phyloP scores from a whole-genome alignment of 2,113 vertebrate species.

The Tympanuchus pallidicinctus region DNA sequence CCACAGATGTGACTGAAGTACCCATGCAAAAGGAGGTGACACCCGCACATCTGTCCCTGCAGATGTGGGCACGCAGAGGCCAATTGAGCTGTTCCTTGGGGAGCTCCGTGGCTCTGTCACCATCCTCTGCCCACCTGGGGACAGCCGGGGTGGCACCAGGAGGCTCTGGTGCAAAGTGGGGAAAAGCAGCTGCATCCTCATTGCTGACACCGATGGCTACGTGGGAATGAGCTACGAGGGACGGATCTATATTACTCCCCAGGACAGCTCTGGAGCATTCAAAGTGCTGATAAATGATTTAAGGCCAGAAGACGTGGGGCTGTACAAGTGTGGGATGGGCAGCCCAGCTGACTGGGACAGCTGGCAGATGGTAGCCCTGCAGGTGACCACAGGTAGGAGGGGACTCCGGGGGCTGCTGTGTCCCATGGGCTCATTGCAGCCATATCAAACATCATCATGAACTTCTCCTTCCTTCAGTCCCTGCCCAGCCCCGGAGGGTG shows the following conservation, averaged over 20 bases:
- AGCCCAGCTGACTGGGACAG: fast-evolving
- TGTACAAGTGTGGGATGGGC: slow-evolving; percentile 49
- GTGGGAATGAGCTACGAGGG: neutral
- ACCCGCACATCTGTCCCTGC: neutral
- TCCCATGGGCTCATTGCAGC: fast-evolving
- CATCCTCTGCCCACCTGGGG: slow-evolving; percentile 23
- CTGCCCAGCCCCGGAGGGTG: neutral
- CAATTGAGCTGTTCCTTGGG: neutral
- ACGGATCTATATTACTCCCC: neutral
- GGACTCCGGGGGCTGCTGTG: neutral
- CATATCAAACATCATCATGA: neutral
- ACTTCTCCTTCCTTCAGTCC: neutral
- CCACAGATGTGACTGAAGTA: neutral
- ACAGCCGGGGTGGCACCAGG: fast-evolving
- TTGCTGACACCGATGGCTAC: neutral
- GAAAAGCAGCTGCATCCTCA: neutral
- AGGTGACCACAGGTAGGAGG: slow-evolving; percentile 40
- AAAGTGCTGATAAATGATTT: slow-evolving; percentile 53
- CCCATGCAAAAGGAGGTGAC: neutral
- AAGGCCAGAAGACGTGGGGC: slow-evolving; percentile 22
- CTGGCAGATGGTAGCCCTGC: neutral
- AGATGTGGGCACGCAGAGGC: fast-evolving
- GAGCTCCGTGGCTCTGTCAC: slow-evolving; percentile 1
- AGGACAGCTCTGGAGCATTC: slow-evolving; percentile 24
- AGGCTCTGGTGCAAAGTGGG: slow-evolving; percentile 63